These are phyloP conservation scores for Platalea minor DNA, from an alignment of 2,797 vertebrate species.

Conservation along the genomic window DNA sequence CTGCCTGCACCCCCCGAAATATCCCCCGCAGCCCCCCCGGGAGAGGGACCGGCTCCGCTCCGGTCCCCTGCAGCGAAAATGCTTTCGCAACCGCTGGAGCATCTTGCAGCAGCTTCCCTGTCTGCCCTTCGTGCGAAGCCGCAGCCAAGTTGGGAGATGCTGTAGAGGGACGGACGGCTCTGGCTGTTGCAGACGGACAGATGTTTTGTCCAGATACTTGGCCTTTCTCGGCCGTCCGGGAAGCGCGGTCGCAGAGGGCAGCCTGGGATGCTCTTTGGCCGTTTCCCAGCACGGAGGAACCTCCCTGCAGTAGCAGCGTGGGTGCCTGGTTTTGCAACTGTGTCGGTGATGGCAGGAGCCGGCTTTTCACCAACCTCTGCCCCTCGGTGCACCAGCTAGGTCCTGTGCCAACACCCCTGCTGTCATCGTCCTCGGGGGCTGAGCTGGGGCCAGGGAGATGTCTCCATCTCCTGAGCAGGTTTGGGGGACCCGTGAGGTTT, in stretches of 20 bases:
- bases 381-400: background rate
- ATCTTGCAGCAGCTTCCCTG: background rate
- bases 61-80: background rate
- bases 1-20: background rate
- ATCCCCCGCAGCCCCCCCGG: accelerated
- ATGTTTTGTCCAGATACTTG: constrained; percentile 35
- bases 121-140: background rate
- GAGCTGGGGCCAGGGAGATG: accelerated
- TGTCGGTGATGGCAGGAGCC: background rate
- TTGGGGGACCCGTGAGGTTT: background rate
- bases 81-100: background rate
- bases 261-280: background rate
- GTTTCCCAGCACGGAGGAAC: background rate
- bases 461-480: background rate
- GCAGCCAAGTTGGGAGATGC: background rate
- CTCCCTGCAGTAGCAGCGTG: background rate
- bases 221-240: background rate
- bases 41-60: accelerated
- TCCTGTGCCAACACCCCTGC: background rate
- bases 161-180: background rate
- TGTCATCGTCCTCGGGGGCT: background rate
- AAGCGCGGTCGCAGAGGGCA: background rate
- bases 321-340: background rate
- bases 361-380: background rate
- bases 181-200: background rate